Base-by-base conservation (phyloP, 1,140 invertebrate genomes). In the Camponotus floridanus region DNA sequence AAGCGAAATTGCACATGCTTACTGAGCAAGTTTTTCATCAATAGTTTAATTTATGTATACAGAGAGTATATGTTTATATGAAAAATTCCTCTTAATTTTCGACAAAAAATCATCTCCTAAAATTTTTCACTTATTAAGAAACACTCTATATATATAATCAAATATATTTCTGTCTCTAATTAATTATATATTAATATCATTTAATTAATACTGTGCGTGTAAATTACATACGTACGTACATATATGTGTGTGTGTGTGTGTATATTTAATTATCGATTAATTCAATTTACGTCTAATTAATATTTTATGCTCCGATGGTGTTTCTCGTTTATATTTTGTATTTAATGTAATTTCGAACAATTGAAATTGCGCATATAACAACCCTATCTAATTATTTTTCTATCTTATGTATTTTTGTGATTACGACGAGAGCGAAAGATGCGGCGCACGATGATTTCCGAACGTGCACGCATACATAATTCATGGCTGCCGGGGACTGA, bases 181-280 rank as follows among this genome's bases (percentile, higher is more conserved):
- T 48, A 48, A 48, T 48, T 48, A 15, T 13, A 48, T 48, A 48
- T 48, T 48, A 55, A 42, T 42, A 42, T 5, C 15, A 39, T 81
- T 73, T 45, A 71, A 81, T 81, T 83, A 62, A 48, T 73, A 83
- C 4, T 6, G 3, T 39, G 6, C 15, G 15, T 48, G 4, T 3
- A 48, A 15, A 26, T 48, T 3, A 26, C 26, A 26, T 26, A 26
- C 26, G 26, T 26, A 26, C 26, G 26, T 26, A 26, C 26, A n/a
- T n/a, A n/a, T n/a, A n/a, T n/a, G n/a, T n/a, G n/a, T n/a, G n/a
- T n/a, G n/a, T n/a, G n/a, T n/a, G n/a, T n/a, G n/a, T n/a, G n/a
- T 48, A 48, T 48, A 83, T 83, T 74, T 83, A 13, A 74, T 18
- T 61, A 39, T 71, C 57, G 79, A 61, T 83, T 83, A 62, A 81